These are phyloP conservation scores for Macroramphosus scolopax DNA, from an alignment of 2,797 vertebrate genomes.

Conservation along the genomic window DNA sequence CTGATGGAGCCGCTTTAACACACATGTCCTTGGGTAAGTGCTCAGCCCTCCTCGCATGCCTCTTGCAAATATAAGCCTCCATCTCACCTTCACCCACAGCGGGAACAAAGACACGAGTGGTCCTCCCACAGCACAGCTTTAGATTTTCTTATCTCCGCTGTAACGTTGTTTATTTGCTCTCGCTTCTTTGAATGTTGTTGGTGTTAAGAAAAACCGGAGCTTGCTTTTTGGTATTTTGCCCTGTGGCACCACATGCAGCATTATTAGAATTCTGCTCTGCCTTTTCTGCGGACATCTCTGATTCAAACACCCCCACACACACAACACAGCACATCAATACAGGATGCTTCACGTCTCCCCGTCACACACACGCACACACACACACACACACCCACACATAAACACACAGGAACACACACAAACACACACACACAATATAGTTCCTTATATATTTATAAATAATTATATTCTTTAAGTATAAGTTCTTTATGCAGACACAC, in stretches of 20 bases:
- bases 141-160: constrained; percentile 12
- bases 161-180: constrained; percentile 26
- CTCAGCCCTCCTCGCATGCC: constrained; percentile 12
- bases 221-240: constrained; percentile 44
- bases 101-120: constrained; percentile 32
- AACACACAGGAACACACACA: too few relatives aligned
- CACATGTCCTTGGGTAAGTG: constrained; percentile 32
- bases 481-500: too few relatives aligned
- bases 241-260: constrained; percentile 58
- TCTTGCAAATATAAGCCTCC: constrained; percentile 45
- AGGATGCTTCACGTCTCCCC: constrained; percentile 30
- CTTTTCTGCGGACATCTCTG: constrained; percentile 56
- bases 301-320: constrained; percentile 58
- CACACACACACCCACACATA: too few relatives aligned
- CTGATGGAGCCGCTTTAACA: constrained; percentile 27
- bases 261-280: constrained; percentile 64
- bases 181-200: constrained; percentile 33
- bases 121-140: constrained; percentile 29
- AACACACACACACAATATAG: too few relatives aligned
- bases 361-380: not conserved
- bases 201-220: constrained; percentile 32
- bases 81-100: constrained; percentile 61
- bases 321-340: constrained; percentile 27
- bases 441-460: too few relatives aligned
- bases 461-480: too few relatives aligned